Evolutionary conservation across 2,888 invertebrate genomes (phyloP).

Genomic region (Anarsia innoxiella): DNA sequence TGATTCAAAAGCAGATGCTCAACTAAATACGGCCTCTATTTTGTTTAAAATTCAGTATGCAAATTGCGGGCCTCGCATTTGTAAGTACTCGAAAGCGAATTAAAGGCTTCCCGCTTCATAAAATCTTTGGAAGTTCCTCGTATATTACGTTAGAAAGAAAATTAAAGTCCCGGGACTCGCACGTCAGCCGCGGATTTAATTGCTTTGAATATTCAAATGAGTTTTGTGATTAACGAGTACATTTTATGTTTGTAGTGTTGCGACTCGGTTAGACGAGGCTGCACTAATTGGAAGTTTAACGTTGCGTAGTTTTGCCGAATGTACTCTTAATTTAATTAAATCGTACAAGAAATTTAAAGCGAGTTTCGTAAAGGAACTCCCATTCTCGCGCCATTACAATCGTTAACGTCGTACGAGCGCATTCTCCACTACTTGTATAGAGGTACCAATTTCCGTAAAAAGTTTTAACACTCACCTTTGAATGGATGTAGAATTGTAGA

Average conservation of each 20-base stretch:
- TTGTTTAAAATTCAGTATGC: conserved; percentile 59
- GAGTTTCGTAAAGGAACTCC: too few relatives aligned
- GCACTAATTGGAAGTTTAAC: conserved; percentile 34
- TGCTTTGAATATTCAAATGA: conserved; percentile 50
- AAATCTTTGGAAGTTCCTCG: conserved; percentile 34
- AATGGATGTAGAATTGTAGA: too few relatives aligned
- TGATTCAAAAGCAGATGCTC: conserved; percentile 41
- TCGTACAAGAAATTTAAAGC: conserved; percentile 12
- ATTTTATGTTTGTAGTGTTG: conserved; percentile 34
- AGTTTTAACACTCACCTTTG: too few relatives aligned
- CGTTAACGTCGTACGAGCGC: too few relatives aligned
- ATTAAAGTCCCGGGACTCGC: conserved; percentile 17
- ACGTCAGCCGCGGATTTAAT: conserved; percentile 29
- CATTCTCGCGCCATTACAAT: too few relatives aligned
- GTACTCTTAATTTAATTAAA: conserved; percentile 27
- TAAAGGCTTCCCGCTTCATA: conserved; percentile 43
- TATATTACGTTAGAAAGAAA: conserved; percentile 41
- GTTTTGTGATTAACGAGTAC: conserved; percentile 41
- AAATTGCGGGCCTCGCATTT: conserved; percentile 50
- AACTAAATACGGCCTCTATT: conserved; percentile 37
- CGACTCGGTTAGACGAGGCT: conserved; percentile 26
- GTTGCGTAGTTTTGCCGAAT: conserved; percentile 32
- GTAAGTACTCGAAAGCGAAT: conserved; percentile 45
- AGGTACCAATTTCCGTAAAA: too few relatives aligned
- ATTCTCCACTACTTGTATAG: too few relatives aligned